Percentiles rank a stretch among this genome's conserved stretches.
Conservation (phyloP, 2,113 vertebrate genomes). For the Kobus ellipsiprymnus region DNA sequence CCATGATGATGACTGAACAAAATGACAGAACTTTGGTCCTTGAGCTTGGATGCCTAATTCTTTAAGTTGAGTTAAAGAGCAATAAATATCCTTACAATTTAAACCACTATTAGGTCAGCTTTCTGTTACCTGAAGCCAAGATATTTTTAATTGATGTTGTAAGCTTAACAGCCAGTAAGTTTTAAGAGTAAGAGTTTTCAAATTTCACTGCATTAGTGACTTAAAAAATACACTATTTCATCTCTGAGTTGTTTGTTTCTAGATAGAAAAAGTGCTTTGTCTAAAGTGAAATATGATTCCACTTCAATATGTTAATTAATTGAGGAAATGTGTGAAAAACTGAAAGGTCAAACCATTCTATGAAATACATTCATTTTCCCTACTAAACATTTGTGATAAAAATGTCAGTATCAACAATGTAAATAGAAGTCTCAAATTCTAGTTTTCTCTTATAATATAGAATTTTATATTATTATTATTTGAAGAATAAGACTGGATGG, state of each 20-base stretch:
- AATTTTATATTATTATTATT: neutral
- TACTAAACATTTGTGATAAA: neutral
- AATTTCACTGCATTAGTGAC: neutral
- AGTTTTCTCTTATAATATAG: neutral
- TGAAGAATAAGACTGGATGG: neutral
- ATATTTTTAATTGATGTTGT: neutral
- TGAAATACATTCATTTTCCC: neutral
- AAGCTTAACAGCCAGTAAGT: neutral
- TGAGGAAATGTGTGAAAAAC: neutral
- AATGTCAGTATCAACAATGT: neutral
- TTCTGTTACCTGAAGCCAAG: neutral
- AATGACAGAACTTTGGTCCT: neutral
- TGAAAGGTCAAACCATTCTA: neutral
- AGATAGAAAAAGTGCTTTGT: neutral
- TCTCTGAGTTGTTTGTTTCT: neutral
- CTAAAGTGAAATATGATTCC: neutral
- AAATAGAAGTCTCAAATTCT: neutral
- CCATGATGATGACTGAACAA: neutral
- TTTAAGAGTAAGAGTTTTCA: neutral
- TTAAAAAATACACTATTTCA: neutral
- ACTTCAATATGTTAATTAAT: neutral
- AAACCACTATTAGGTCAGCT: neutral
- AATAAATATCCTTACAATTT: neutral
- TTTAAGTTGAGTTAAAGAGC: neutral
- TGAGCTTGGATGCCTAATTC: neutral